Conservation (phyloP, 2,888 invertebrate species). For the Eristalis pertinax region DNA sequence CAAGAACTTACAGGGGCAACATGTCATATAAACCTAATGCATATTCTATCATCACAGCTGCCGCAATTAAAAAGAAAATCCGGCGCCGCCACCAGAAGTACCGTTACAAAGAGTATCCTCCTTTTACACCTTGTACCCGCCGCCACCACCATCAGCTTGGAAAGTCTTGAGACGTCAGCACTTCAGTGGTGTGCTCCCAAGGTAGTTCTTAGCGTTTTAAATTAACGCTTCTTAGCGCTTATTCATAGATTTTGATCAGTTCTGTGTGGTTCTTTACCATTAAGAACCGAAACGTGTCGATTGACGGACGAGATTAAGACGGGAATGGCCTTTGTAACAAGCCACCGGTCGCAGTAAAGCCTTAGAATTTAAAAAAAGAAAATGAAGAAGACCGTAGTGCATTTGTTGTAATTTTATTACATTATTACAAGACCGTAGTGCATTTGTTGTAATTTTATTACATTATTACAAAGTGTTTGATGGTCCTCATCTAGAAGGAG, state of each 20-base stretch:
- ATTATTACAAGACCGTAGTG: not conserved
- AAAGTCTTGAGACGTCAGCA: not conserved
- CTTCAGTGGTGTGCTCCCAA: not conserved
- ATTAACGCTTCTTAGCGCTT: slow-evolving; percentile 31
- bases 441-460: not conserved
- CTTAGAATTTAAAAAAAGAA: not conserved
- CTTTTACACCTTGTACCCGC: not conserved
- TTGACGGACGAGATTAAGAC: slow-evolving; percentile 41
- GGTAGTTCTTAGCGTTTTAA: slow-evolving; percentile 19
- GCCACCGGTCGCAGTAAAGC: not conserved
- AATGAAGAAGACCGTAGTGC: not conserved
- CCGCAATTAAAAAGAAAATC: slow-evolving; percentile 37
- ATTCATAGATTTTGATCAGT: slow-evolving; percentile 47
- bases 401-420: not conserved
- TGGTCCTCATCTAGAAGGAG: not conserved
- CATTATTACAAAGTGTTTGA: not conserved
- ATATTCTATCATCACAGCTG: slow-evolving; percentile 29
- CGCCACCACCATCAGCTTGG: not conserved
- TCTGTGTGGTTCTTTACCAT: slow-evolving; percentile 30
- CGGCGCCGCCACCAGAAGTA: slow-evolving; percentile 15
- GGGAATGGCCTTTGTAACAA: slow-evolving; percentile 20
- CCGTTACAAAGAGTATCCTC: slow-evolving; percentile 12
- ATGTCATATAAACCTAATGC: slow-evolving; percentile 3
- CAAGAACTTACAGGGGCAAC: slow-evolving; percentile 9
- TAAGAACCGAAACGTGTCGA: slow-evolving; percentile 56